Conservation (phyloP, 30 jellyfish, hydroid and myxozoan genomes). For the Morbakka virulenta region DNA sequence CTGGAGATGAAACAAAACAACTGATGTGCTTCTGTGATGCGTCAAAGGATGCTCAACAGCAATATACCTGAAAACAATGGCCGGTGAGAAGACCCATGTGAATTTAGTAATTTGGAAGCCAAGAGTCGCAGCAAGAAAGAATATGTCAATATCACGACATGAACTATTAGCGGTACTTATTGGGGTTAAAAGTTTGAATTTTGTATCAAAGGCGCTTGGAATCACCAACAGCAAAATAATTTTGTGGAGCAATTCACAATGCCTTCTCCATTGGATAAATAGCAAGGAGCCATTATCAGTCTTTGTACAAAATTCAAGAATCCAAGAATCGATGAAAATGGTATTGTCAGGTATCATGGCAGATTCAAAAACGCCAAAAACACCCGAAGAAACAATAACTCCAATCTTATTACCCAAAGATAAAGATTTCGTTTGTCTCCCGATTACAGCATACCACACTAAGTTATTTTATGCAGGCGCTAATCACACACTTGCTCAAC, state of each 20-base stretch:
- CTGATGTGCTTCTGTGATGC: slow-evolving; percentile 20
- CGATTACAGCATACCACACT: no score
- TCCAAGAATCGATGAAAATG: slow-evolving; percentile 3
- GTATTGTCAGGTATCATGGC: slow-evolving; percentile 16
- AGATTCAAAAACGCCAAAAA: slow-evolving; percentile 2
- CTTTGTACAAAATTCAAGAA: slow-evolving; percentile 17
- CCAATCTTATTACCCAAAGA: no score
- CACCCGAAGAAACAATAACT: slow-evolving; percentile 5
- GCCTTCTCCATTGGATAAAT: slow-evolving; percentile 15
- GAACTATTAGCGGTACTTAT: slow-evolving; percentile 11
- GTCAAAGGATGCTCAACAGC: slow-evolving; percentile 10
- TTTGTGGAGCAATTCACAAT: slow-evolving; percentile 18
- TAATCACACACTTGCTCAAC: no score
- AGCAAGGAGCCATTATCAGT: slow-evolving; percentile 8
- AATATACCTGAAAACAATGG: slow-evolving; percentile 2
- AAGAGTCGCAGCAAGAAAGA: slow-evolving; percentile 13
- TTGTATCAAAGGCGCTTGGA: background rate
- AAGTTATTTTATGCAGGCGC: no score
- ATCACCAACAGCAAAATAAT: background rate
- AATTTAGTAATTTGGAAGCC: slow-evolving; percentile 1
- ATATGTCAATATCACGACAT: slow-evolving; percentile 12
- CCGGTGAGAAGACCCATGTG: background rate
- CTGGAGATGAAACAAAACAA: slow-evolving; percentile 15
- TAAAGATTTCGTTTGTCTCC: no score
- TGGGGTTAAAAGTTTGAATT: slow-evolving; percentile 4